Evolutionary conservation across 1,140 invertebrate species (phyloP).

Genomic region (Bombus turneri): DNA sequence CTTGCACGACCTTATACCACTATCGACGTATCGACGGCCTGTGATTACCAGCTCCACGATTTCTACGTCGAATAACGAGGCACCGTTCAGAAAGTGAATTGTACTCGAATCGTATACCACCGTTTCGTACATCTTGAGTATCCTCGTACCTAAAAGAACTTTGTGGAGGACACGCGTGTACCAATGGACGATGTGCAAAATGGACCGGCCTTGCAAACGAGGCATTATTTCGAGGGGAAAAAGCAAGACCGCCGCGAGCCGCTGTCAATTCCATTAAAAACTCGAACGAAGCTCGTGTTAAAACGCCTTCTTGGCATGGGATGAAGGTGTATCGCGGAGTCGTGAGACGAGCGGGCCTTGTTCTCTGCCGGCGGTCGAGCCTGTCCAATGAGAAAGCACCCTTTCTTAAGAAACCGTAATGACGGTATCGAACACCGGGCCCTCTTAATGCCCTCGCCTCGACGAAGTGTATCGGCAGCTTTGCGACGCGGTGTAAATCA

Average conservation of each 20-base stretch:
- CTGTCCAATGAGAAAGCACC: constrained; percentile 50
- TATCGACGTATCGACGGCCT: neutral
- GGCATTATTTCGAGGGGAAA: neutral
- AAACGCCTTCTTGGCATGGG: neutral
- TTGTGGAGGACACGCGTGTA: neutral
- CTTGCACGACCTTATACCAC: neutral
- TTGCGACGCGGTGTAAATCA: constrained; percentile 53
- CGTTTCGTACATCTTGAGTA: neutral
- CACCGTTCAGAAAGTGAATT: neutral
- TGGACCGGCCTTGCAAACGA: neutral
- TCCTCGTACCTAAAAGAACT: neutral
- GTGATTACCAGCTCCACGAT: neutral
- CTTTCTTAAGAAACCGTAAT: constrained; percentile 52
- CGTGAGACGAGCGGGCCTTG: neutral
- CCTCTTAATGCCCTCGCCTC: constrained; percentile 39
- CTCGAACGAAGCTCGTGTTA: neutral
- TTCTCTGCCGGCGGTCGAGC: constrained; percentile 33
- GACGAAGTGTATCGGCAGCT: constrained; percentile 50
- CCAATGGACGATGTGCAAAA: neutral
- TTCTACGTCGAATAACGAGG: neutral
- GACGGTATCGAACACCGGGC: constrained; percentile 49
- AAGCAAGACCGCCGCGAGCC: neutral
- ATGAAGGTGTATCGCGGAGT: constrained; percentile 12
- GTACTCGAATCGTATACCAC: neutral
- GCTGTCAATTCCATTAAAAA: constrained; percentile 5